Evolutionary conservation across 2,888 invertebrate species (phyloP).

Genomic region (Eristalinus sepulchralis): DNA sequence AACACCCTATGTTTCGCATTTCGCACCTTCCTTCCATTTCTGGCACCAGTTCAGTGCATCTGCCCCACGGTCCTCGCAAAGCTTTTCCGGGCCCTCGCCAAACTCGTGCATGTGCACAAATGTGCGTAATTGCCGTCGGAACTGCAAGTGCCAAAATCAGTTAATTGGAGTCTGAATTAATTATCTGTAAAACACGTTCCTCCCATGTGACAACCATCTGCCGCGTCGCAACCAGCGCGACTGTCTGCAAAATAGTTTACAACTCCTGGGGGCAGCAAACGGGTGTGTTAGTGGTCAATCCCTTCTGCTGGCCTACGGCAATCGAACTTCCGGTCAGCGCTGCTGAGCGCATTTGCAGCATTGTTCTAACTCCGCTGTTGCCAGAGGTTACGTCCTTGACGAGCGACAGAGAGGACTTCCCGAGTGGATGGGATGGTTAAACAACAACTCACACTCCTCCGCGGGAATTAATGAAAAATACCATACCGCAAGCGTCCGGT

Average conservation of each 20-base stretch:
- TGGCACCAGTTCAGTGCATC: background rate
- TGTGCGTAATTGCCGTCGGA: constrained; percentile 57
- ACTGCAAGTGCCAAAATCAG: constrained; percentile 70
- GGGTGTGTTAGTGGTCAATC: constrained; percentile 32
- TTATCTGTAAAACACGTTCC: constrained; percentile 70
- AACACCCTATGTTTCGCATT: too few species aligned
- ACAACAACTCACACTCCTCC: background rate
- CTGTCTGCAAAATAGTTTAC: constrained; percentile 66
- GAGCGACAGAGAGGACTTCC: background rate
- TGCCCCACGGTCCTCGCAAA: background rate
- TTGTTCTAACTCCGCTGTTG: constrained; percentile 2
- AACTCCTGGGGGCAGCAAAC: constrained; percentile 41
- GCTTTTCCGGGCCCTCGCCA: background rate
- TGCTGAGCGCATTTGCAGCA: constrained; percentile 37
- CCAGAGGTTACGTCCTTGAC: background rate
- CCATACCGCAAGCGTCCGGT: constrained; percentile 41
- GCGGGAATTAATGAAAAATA: constrained; percentile 32
- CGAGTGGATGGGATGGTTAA: constrained; percentile 31
- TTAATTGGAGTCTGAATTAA: constrained; percentile 70
- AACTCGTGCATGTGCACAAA: constrained; percentile 2
- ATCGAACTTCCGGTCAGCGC: constrained; percentile 51
- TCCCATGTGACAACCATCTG: constrained; percentile 68
- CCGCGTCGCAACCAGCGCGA: constrained; percentile 55
- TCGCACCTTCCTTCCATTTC: background rate
- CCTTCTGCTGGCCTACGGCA: constrained; percentile 16